A percentile compares a stretch with the other conserved stretches of the same genome.
phyloP scores from a whole-genome alignment of 2,888 invertebrate species.

The Dermolepida albohirtum region DNA sequence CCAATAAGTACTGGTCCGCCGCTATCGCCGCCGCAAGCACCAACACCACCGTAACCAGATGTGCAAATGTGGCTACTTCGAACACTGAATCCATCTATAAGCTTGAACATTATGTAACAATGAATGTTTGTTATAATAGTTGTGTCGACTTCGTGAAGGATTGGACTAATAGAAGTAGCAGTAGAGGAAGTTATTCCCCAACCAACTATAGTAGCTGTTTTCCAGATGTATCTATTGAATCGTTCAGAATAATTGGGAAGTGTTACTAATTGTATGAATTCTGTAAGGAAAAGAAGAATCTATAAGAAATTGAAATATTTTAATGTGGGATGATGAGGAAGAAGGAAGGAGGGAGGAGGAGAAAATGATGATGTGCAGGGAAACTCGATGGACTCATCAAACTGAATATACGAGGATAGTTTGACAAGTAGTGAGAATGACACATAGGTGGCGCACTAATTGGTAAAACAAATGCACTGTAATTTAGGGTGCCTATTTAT shows the following conservation, averaged over 20 bases:
- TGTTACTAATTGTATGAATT: slow-evolving; percentile 31
- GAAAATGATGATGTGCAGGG: too few relatives aligned
- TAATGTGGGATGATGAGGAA: too few relatives aligned
- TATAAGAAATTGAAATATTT: too few relatives aligned
- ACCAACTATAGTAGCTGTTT: slow-evolving; percentile 64
- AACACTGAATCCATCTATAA: not conserved
- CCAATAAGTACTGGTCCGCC: slow-evolving; percentile 56
- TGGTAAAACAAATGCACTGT: too few relatives aligned
- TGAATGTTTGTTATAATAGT: slow-evolving; percentile 12
- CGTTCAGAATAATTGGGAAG: slow-evolving; percentile 49
- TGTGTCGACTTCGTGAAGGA: slow-evolving; percentile 25
- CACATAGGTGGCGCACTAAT: too few relatives aligned
- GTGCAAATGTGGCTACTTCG: slow-evolving; percentile 64
- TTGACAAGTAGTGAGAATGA: too few relatives aligned
- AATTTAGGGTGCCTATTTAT: too few relatives aligned
- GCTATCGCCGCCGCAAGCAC: slow-evolving; percentile 68
- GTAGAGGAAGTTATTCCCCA: slow-evolving; percentile 65
- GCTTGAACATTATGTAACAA: slow-evolving; percentile 3
- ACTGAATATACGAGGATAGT: too few relatives aligned
- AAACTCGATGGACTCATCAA: too few relatives aligned
- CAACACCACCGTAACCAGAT: slow-evolving; percentile 62
- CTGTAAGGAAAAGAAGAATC: not conserved
- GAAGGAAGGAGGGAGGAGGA: too few relatives aligned
- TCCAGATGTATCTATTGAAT: slow-evolving; percentile 59
- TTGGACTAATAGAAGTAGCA: not conserved